Percentiles rank a stretch among this genome's conserved stretches.
phyloP scores from a whole-genome alignment of 2,888 invertebrate species.

The Dascillus cervinus region DNA sequence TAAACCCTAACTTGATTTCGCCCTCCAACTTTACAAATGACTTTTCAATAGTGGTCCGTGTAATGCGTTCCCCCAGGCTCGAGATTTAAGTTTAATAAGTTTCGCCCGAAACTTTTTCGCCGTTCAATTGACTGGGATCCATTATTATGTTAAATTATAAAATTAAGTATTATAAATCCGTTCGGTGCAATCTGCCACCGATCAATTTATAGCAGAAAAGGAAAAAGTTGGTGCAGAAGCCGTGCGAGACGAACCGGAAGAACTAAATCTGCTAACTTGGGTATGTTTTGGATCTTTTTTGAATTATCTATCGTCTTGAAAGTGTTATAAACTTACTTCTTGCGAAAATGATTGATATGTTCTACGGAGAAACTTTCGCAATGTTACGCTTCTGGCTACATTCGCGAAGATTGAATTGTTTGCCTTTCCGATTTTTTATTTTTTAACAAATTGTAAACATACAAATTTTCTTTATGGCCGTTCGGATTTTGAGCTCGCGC shows the following conservation, averaged over 20 bases:
- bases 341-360: too few species aligned
- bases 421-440: too few species aligned
- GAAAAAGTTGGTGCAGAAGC: constrained; percentile 3
- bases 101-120: too few species aligned
- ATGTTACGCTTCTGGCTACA: too few species aligned
- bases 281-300: neutral
- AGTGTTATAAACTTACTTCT: constrained; percentile 1
- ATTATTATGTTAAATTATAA: too few species aligned
- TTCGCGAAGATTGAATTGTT: too few species aligned
- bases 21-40: constrained; percentile 27
- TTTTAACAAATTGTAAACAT: too few species aligned
- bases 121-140: too few species aligned
- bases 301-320: constrained; percentile 1
- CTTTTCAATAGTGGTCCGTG: constrained; percentile 28
- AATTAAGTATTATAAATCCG: too few species aligned
- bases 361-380: too few species aligned
- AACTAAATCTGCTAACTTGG: constrained; percentile 5
- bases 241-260: constrained; percentile 3
- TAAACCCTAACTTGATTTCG: constrained; percentile 11
- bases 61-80: constrained; percentile 28
- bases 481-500: too few species aligned
- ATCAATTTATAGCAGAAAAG: constrained; percentile 8
- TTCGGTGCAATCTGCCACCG: constrained; percentile 7
- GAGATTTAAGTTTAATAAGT: constrained; percentile 29
- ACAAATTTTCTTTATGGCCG: too few species aligned